A percentile compares a stretch with the other conserved stretches of the same genome.
phyloP scores from a whole-genome alignment of 2,888 invertebrate species.

The Calameuta filiformis region DNA sequence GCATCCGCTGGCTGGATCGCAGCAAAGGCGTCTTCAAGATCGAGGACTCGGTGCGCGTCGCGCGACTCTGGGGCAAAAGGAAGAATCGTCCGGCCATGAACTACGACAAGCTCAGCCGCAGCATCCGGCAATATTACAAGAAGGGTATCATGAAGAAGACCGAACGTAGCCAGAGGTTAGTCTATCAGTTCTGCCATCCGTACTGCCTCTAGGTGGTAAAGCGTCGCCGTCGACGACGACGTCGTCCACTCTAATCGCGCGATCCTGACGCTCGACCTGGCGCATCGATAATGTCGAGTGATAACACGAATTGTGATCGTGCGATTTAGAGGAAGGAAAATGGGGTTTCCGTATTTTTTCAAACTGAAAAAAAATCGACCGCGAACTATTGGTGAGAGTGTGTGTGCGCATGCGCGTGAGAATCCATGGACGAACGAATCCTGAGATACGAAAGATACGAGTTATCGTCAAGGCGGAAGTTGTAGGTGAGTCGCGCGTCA shows the following conservation, averaged over 20 bases:
- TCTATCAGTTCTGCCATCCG: conserved; percentile 98
- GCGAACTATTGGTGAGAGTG: neutral
- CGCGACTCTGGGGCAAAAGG: conserved; percentile 96
- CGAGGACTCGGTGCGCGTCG: conserved; percentile 97
- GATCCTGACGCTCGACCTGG: neutral
- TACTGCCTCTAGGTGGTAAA: conserved; percentile 77
- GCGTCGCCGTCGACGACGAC: neutral
- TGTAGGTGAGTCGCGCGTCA: neutral
- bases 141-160: conserved; percentile 99
- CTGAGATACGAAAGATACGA: neutral
- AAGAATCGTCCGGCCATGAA: conserved; percentile 99
- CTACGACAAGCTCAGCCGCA: conserved; percentile 98
- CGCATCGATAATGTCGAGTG: neutral
- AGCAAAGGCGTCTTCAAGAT: conserved; percentile 97
- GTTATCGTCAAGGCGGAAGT: neutral
- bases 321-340: conserved; percentile 11
- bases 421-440: neutral
- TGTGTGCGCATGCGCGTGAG: neutral
- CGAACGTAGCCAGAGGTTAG: conserved; percentile 95
- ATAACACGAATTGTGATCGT: conserved; percentile 22
- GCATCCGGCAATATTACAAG: conserved; percentile 98
- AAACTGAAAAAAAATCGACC: neutral
- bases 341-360: conserved; percentile 35
- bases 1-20: conserved; percentile 97
- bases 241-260: neutral